These are phyloP conservation scores for Rambutsinella grinnellia DNA, from an alignment of 2,888 invertebrate species.

Conservation along the genomic window DNA sequence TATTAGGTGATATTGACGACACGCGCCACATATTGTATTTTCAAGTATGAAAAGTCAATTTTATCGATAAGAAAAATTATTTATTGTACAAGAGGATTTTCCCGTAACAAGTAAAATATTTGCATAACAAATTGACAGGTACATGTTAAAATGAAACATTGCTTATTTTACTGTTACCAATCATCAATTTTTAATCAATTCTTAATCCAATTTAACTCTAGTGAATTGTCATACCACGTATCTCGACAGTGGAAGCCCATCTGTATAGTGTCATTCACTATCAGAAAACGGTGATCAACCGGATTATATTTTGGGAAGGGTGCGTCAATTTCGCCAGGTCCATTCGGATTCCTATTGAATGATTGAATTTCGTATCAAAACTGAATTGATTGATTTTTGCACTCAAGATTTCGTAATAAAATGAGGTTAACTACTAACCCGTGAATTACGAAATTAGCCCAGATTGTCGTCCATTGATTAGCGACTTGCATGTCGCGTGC, in stretches of 20 bases:
- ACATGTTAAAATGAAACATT: not conserved
- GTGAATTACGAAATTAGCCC: constrained; percentile 47
- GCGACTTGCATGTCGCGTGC: constrained; percentile 28
- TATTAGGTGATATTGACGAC: too few relatives aligned
- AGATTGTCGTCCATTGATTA: constrained; percentile 36
- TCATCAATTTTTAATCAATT: not conserved
- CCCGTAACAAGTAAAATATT: too few relatives aligned
- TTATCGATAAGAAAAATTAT: not conserved
- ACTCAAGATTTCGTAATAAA: not conserved
- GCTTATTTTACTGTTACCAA: not conserved
- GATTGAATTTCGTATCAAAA: not conserved
- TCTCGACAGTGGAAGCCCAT: constrained; percentile 50
- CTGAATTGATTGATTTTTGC: not conserved
- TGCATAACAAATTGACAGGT: not conserved
- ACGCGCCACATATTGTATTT: too few relatives aligned
- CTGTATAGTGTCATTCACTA: constrained; percentile 42
- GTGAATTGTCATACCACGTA: constrained; percentile 46
- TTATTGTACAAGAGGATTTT: not conserved
- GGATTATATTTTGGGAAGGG: constrained; percentile 40
- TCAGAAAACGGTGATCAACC: constrained; percentile 42
- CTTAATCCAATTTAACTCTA: constrained; percentile 32
- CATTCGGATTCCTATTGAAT: constrained; percentile 48
- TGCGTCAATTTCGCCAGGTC: constrained; percentile 30
- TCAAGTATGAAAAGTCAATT: too few relatives aligned
- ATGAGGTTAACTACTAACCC: constrained; percentile 33